Evolutionary conservation across 1,140 invertebrate genomes (phyloP).

Genomic region (Belonocnema kinseyi): DNA sequence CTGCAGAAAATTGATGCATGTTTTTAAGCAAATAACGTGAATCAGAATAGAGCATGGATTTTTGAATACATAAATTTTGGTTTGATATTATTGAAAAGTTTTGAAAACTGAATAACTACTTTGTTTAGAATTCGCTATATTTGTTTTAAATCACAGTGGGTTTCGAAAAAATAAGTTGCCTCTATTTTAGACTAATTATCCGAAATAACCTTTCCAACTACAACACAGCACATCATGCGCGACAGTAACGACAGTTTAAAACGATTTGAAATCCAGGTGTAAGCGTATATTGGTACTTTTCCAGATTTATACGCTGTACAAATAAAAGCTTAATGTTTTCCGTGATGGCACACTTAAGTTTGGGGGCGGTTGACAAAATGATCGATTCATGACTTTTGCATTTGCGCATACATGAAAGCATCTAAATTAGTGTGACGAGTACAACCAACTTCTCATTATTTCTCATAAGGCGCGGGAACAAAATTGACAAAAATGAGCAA

Average conservation of each 20-base stretch:
- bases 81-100: too few species aligned
- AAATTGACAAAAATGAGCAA: background rate
- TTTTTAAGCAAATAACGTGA: background rate
- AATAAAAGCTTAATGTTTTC: conserved; percentile 18
- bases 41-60: background rate
- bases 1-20: too few species aligned
- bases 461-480: background rate
- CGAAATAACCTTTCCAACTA: conserved; percentile 15
- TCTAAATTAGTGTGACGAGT: background rate
- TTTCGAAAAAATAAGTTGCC: conserved; percentile 31
- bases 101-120: too few species aligned
- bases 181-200: conserved; percentile 28
- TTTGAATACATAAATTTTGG: background rate
- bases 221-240: conserved; percentile 30
- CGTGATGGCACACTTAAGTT: background rate
- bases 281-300: conserved; percentile 13
- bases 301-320: conserved; percentile 2
- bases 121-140: background rate
- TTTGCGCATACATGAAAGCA: conserved; percentile 13
- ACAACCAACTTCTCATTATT: background rate
- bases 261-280: conserved; percentile 27
- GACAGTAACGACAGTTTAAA: conserved; percentile 34
- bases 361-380: conserved; percentile 11
- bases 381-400: conserved; percentile 14
- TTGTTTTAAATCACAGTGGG: background rate